Evolutionary conservation across 2,888 invertebrate genomes (phyloP).

Genomic region (Prosapia bicincta): DNA sequence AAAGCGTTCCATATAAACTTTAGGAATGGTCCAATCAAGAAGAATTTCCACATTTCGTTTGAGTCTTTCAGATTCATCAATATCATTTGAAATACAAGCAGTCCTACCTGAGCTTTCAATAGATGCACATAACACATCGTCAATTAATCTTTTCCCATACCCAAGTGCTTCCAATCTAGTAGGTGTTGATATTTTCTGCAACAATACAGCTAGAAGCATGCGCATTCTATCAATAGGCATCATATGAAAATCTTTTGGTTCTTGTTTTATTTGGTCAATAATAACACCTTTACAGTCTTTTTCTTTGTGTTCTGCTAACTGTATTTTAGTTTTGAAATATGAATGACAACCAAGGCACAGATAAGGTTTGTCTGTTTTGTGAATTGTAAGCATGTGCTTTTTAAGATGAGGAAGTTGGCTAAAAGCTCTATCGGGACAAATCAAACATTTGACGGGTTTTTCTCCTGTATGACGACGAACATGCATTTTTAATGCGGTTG

Average conservation of each 20-base stretch:
- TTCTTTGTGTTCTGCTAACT: constrained; percentile 60
- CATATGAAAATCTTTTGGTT: constrained; percentile 47
- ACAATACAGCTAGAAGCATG: constrained; percentile 71
- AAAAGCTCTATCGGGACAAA: constrained; percentile 60
- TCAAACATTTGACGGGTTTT: constrained; percentile 64
- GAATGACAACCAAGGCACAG: constrained; percentile 68
- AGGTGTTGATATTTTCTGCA: constrained; percentile 79
- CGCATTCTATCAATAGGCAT: constrained; percentile 74
- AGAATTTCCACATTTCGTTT: constrained; percentile 73
- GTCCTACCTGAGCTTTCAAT: constrained; percentile 68
- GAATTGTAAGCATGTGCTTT: constrained; percentile 83
- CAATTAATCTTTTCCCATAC: constrained; percentile 70
- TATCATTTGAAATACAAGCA: constrained; percentile 57
- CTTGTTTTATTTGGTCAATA: constrained; percentile 2
- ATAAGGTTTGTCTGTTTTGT: constrained; percentile 74
- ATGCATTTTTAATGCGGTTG: constrained; percentile 79
- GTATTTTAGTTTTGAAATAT: constrained; percentile 72
- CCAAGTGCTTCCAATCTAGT: constrained; percentile 74
- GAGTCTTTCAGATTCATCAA: constrained; percentile 61
- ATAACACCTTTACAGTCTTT: constrained; percentile 20
- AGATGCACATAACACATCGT: constrained; percentile 75
- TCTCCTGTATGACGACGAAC: constrained; percentile 81
- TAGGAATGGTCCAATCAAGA: constrained; percentile 77
- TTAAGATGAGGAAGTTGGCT: constrained; percentile 83
- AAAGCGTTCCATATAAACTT: constrained; percentile 72